Evolutionary conservation across 2,888 invertebrate species (phyloP).

Genomic region (Slavum lentiscoides): DNA sequence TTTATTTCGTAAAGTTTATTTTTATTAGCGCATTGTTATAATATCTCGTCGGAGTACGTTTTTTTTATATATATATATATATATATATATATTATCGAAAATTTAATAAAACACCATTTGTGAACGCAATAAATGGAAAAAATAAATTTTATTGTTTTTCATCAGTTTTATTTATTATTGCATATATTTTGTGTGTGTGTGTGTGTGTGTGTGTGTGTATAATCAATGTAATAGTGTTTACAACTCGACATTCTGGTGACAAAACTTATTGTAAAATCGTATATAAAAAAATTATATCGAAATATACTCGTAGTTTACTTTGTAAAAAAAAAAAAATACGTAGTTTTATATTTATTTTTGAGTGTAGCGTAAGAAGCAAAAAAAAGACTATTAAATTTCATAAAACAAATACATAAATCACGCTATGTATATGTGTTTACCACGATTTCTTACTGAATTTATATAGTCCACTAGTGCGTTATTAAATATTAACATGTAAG

Average conservation of each 20-base stretch:
- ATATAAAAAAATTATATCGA: not conserved
- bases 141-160: constrained; percentile 28
- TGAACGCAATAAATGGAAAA: constrained; percentile 14
- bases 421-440: not conserved
- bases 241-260: not conserved
- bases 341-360: constrained; percentile 9
- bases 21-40: not conserved
- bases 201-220: not conserved
- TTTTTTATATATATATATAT: not conserved
- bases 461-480: no score
- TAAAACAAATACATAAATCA: not conserved
- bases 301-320: not conserved
- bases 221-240: constrained; percentile 34
- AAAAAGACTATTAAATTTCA: constrained; percentile 10
- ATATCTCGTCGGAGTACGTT: not conserved
- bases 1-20: not conserved
- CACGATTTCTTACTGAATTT: no score
- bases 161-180: constrained; percentile 12
- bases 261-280: not conserved
- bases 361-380: not conserved
- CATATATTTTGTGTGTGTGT: not conserved
- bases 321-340: not conserved
- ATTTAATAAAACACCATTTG: constrained; percentile 15
- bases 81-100: not conserved
- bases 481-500: no score